Evolutionary conservation across 2,888 invertebrate genomes (phyloP).

Genomic region (Eustalomyia histrio): DNA sequence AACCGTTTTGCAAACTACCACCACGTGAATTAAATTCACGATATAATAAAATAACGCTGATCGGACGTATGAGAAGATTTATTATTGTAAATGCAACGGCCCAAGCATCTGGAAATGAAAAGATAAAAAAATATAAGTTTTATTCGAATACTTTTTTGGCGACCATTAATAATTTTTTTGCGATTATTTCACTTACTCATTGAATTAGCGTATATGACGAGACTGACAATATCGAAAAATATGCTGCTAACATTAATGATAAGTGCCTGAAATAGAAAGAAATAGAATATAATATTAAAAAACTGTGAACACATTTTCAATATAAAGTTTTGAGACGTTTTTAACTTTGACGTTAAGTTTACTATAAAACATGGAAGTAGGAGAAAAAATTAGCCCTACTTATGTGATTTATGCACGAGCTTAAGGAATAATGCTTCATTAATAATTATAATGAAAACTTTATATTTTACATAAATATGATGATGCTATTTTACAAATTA

Average conservation of each 20-base stretch:
- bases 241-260: constrained; percentile 78
- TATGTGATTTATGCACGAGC: no score
- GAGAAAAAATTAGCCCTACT: no score
- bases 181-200: constrained; percentile 76
- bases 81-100: constrained; percentile 77
- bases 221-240: constrained; percentile 78
- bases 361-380: no score
- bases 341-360: no score
- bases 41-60: constrained; percentile 76
- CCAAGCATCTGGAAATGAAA: constrained; percentile 75
- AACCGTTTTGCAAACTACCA: constrained; percentile 74
- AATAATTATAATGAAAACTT: no score
- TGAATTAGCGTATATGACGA: constrained; percentile 73
- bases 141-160: background rate
- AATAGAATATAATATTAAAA: no score
- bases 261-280: constrained; percentile 76
- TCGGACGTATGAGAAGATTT: constrained; percentile 76
- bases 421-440: no score
- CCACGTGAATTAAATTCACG: constrained; percentile 78
- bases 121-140: background rate
- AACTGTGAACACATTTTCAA: no score
- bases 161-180: background rate
- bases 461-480: no score
- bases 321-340: no score
- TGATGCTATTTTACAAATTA: no score